Evolutionary conservation across 1,140 invertebrate genomes (phyloP).

Genomic region (Pomacea maculata): DNA sequence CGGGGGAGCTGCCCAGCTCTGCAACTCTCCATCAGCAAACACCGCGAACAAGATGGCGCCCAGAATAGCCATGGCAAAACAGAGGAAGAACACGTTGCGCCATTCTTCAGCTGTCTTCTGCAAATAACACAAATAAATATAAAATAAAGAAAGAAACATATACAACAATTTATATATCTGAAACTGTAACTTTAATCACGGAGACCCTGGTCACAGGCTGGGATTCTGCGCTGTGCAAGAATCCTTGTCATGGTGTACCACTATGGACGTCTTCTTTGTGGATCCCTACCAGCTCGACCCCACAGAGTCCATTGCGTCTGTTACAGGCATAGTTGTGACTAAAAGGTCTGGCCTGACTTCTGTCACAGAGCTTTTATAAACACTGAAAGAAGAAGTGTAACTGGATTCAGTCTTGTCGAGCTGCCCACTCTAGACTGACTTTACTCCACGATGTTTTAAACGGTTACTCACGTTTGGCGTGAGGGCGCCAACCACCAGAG

Average conservation of each 20-base stretch:
- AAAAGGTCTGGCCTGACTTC: neutral
- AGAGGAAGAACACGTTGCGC: slow-evolving; percentile 77
- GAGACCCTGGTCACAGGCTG: too few relatives aligned
- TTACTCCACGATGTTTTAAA: neutral
- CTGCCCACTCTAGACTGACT: neutral
- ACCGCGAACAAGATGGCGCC: slow-evolving; percentile 76
- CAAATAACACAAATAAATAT: neutral
- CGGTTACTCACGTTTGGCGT: slow-evolving; percentile 65
- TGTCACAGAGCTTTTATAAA: neutral
- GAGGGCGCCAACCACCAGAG: slow-evolving; percentile 79
- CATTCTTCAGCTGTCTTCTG: slow-evolving; percentile 70
- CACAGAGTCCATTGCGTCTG: neutral
- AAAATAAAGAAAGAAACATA: neutral
- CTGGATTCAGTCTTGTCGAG: neutral
- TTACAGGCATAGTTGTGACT: neutral
- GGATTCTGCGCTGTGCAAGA: too few relatives aligned
- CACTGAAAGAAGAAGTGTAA: neutral
- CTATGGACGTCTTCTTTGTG: too few relatives aligned
- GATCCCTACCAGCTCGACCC: too few relatives aligned
- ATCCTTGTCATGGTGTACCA: too few relatives aligned
- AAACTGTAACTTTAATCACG: too few relatives aligned
- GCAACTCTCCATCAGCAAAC: slow-evolving; percentile 83
- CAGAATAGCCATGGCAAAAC: slow-evolving; percentile 73
- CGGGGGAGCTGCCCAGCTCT: slow-evolving; percentile 73
- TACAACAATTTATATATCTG: too few relatives aligned